A percentile compares a stretch with the other conserved stretches of the same genome.
Conservation (phyloP, 2,113 vertebrate genomes). For the Zapus hudsonius region DNA sequence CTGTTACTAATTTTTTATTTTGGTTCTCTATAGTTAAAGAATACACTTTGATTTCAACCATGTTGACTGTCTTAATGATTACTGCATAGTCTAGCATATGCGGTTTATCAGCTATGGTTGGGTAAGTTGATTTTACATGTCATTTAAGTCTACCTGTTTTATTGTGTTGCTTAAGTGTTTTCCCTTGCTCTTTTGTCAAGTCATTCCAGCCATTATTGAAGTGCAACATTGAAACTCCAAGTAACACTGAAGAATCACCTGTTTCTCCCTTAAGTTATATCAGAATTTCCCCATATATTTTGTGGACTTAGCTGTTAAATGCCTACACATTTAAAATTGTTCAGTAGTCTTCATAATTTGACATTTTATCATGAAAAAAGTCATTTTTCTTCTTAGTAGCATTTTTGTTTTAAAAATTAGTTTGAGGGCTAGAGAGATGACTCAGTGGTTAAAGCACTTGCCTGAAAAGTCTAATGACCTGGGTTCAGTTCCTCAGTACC, state of each 20-base stretch:
- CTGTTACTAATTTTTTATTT: background rate
- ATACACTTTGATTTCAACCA: background rate
- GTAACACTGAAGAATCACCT: background rate
- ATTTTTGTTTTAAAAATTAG: no score
- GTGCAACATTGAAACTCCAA: no score
- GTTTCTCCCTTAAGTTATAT: background rate
- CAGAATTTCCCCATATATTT: background rate
- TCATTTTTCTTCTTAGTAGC: background rate
- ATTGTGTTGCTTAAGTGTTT: no score
- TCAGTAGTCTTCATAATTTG: no score
- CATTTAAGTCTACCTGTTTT: background rate
- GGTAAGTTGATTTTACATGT: background rate
- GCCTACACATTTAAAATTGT: background rate
- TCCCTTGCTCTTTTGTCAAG: background rate
- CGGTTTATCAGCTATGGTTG: background rate
- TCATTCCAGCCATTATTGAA: background rate
- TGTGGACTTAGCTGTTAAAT: background rate
- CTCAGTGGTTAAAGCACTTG: no score
- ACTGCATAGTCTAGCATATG: background rate
- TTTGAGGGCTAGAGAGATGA: no score
- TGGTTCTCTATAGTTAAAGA: background rate
- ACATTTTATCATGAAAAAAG: background rate
- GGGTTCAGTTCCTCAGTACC: no score
- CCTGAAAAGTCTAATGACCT: no score
- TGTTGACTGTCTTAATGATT: background rate